Percentiles rank a stretch among this genome's conserved stretches.
These are phyloP conservation scores for Colaptes auratus DNA, from an alignment of 2,113 vertebrate genomes.

Conservation along the genomic window DNA sequence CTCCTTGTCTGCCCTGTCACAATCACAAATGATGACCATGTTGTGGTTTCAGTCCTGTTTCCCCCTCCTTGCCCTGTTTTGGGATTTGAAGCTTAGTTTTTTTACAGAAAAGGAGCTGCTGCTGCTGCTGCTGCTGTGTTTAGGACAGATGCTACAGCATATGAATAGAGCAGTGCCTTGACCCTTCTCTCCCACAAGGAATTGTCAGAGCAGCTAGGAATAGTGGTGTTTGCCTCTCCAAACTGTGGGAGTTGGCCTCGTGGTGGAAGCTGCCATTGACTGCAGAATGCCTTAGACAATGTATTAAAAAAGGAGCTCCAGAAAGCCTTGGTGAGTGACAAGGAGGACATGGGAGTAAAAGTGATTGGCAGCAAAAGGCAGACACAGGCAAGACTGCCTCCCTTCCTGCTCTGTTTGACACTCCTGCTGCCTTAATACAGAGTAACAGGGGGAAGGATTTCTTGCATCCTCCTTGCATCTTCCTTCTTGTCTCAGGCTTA, in stretches of 20 bases:
- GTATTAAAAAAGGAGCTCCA: neutral
- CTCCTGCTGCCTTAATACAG: neutral
- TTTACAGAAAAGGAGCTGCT: neutral
- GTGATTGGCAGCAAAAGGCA: neutral
- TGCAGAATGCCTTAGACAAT: neutral
- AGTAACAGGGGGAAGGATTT: neutral
- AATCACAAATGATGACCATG: conserved; percentile 24
- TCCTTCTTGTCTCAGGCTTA: neutral
- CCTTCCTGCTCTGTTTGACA: neutral
- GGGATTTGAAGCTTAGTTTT: conserved; percentile 5
- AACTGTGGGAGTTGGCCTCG: neutral
- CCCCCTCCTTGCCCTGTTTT: conserved; percentile 6
- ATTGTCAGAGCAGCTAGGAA: neutral
- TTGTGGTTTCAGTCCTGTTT: conserved; percentile 9
- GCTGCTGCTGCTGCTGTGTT: neutral
- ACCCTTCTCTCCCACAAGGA: neutral
- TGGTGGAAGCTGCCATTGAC: neutral
- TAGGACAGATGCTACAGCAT: neutral
- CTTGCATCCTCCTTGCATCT: neutral
- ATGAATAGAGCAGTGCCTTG: neutral
- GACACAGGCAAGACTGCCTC: neutral
- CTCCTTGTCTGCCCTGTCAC: neutral
- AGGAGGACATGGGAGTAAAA: neutral
- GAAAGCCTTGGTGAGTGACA: neutral
- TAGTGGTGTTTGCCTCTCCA: neutral